phyloP scores from a whole-genome alignment of 2,797 vertebrate genomes.

The Lophotriccus pileatus region DNA sequence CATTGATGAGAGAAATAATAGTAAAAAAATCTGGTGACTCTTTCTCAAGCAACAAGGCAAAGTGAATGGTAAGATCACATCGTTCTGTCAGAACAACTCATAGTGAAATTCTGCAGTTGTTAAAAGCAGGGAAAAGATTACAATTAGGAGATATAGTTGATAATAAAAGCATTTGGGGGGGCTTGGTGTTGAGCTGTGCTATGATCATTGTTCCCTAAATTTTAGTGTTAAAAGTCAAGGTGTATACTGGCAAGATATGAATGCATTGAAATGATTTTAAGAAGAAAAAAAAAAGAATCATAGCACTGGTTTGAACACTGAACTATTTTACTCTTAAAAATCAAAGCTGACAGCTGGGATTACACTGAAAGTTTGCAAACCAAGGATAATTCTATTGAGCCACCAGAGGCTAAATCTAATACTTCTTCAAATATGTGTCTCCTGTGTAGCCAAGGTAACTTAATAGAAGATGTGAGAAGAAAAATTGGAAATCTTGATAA shows the following conservation, averaged over 20 bases:
- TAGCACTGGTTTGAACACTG: background rate
- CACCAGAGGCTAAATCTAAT: background rate
- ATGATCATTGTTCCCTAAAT: background rate
- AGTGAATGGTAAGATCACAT: background rate
- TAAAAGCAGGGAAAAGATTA: background rate
- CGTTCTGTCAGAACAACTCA: background rate
- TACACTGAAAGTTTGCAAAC: background rate
- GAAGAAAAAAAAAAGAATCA: background rate
- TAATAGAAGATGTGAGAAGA: background rate
- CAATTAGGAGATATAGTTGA: background rate
- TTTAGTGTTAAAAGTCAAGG: background rate
- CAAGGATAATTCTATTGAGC: background rate
- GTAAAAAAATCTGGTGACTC: background rate
- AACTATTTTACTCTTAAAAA: background rate
- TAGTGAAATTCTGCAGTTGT: background rate
- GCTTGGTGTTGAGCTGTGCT: fast-evolving
- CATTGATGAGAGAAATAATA: background rate
- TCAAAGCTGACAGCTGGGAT: background rate
- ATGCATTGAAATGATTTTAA: background rate
- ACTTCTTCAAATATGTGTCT: background rate
- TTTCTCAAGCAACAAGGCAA: background rate
- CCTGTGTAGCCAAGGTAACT: background rate
- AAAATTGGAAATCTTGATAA: background rate
- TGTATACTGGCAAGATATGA: background rate
- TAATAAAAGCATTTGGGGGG: background rate